Conservation (phyloP, 2,797 vertebrate genomes). For the Galaxias olidus region DNA sequence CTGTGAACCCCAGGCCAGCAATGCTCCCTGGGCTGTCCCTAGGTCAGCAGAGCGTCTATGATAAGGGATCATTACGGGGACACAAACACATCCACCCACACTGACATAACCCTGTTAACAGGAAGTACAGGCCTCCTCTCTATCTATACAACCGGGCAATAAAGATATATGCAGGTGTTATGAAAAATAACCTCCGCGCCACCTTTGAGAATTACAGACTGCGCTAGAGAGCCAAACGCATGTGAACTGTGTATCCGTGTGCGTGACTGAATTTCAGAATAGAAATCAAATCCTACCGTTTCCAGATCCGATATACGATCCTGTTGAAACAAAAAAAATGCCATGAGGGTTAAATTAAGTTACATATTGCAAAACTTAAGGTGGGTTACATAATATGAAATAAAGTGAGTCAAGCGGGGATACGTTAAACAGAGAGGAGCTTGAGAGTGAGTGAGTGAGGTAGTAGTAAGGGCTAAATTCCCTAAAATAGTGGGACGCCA, state of each 20-base stretch:
- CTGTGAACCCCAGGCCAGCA: conserved; percentile 19
- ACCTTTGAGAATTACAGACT: too few species aligned
- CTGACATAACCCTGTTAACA: too few species aligned
- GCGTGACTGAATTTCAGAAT: not conserved
- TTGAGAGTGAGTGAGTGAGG: not conserved
- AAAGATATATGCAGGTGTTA: not conserved
- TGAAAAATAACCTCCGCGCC: conserved; percentile 9
- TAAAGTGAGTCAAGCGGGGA: too few species aligned
- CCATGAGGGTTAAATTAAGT: conserved; percentile 14
- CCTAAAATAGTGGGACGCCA: not conserved
- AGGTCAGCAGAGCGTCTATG: conserved; percentile 44
- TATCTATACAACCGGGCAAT: too few species aligned
- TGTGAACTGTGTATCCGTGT: too few species aligned
- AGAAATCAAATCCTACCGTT: conserved; percentile 76
- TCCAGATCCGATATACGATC: conserved; percentile 85
- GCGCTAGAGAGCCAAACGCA: too few species aligned
- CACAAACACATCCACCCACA: too few species aligned
- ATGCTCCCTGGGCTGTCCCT: conserved; percentile 24
- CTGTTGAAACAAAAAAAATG: conserved; percentile 77
- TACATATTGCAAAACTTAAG: too few species aligned
- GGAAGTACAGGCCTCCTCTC: too few species aligned
- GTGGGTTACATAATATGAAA: too few species aligned
- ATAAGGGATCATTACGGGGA: conserved; percentile 21
- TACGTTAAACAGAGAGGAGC: too few species aligned
- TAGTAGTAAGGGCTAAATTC: not conserved